Base-by-base conservation (phyloP, 1,140 invertebrate species). In the Brachionus koreanus region DNA sequence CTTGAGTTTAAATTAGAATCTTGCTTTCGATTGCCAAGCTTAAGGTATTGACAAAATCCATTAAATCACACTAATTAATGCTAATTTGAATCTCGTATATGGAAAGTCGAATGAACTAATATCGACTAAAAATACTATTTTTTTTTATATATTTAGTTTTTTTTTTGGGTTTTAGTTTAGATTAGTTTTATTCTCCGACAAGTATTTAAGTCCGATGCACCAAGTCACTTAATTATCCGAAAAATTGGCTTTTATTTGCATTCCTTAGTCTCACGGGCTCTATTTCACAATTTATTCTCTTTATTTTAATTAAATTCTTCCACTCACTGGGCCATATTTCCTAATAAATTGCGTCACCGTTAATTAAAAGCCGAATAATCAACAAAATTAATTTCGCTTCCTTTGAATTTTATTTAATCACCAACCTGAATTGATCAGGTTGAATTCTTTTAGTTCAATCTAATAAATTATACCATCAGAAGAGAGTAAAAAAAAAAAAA, bases 301-400 rank as follows among this genome's bases (percentile, higher is more conserved):
- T 65, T 33, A 33, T 65, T 37, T 65, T 65, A 65, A 65, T 65
- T 65, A 37, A 65, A 65, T 65, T 65, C 33, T 65, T 65, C 63
- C 63, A 65, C 63, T 65, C 33, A 33, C 35, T 65, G 25, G 33
- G 25, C 63, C 63, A 16, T 65, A 65, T 33, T 65, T 65, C 63
- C 63, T 65, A 65, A 65, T 33, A n/a, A 33, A 29, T 65, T 65
- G 33, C 25, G 63, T 33, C 25, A 65, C 25, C 29, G 25, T 65
- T 65, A 65, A 65, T 65, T 65, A 65, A 65, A 65, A 37, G 63
- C 49, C 9, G 19, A 57, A 57, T 57, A 57, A 57, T 57, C 49
- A 57, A 19, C 49, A 57, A 57, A 57, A 57, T 57, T 57, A 57
- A 57, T 57, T 57, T 57, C 49, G 9, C 49, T 57, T 57, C 49